phyloP scores from a whole-genome alignment of 2,113 vertebrate species.

The Sitta europaea region DNA sequence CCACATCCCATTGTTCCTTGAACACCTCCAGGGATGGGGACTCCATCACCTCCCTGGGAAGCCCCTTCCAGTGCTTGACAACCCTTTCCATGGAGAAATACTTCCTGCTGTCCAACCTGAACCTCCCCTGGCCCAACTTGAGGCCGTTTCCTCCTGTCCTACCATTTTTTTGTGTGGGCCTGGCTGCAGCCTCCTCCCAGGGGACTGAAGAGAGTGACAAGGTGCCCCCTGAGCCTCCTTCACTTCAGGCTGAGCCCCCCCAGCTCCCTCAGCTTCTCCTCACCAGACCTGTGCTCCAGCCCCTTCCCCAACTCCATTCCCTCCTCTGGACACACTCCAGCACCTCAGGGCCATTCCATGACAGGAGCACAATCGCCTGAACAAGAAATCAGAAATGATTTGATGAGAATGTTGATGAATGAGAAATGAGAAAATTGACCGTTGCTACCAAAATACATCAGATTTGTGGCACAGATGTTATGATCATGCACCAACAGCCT shows the following conservation, averaged over 20 bases:
- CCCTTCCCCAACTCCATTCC: neutral
- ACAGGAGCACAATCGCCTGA: fast-evolving
- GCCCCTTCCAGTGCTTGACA: neutral
- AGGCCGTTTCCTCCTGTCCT: neutral
- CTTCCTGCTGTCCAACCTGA: neutral
- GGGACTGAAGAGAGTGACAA: neutral
- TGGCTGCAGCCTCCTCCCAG: neutral
- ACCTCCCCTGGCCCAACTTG: neutral
- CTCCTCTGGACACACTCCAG: neutral
- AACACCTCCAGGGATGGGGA: neutral
- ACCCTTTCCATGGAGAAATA: neutral
- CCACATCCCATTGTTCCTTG: neutral
- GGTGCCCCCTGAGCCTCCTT: neutral
- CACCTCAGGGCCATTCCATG: neutral
- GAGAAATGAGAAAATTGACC: neutral
- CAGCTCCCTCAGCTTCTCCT: neutral
- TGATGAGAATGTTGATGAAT: too few relatives aligned
- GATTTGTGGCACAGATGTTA: neutral
- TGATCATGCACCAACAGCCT: fast-evolving
- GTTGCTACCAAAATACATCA: neutral
- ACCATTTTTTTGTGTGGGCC: too few relatives aligned
- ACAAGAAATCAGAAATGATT: neutral
- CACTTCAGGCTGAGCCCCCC: neutral
- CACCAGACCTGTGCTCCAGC: neutral
- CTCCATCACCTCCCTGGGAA: neutral